Conservation (phyloP, 1,140 invertebrate species). For the Achroia grisella region DNA sequence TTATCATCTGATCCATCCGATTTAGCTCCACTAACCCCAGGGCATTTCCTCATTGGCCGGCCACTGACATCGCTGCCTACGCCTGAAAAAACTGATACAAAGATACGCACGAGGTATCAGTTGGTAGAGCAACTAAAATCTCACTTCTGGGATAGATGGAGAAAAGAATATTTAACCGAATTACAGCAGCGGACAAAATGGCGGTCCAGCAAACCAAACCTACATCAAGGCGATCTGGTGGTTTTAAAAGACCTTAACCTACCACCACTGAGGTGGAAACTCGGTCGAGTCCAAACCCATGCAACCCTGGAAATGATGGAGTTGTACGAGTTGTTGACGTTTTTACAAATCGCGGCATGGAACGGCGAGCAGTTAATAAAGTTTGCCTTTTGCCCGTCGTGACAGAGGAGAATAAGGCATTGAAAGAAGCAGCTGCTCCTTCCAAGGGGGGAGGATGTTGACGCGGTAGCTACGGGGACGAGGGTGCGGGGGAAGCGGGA, state of each 20-base stretch:
- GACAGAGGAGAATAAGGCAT: too few relatives aligned
- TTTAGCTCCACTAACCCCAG: too few relatives aligned
- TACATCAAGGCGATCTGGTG: conserved; percentile 20
- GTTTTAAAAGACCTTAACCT: conserved; percentile 23
- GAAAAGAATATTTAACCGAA: conserved; percentile 5
- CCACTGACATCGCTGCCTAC: too few relatives aligned
- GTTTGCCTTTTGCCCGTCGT: not conserved
- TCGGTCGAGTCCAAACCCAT: conserved; percentile 18
- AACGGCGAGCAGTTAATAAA: conserved; percentile 1
- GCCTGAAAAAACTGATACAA: too few relatives aligned
- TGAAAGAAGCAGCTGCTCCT: not conserved
- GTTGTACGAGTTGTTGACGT: conserved; percentile 2
- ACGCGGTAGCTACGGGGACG: too few relatives aligned
- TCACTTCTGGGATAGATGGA: conserved; percentile 13
- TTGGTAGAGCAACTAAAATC: too few relatives aligned
- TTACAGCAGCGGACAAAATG: conserved; percentile 17
- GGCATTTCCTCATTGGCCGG: too few relatives aligned
- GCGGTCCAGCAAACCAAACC: conserved; percentile 5
- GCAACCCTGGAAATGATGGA: conserved; percentile 15
- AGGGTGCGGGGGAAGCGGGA: too few relatives aligned
- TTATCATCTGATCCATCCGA: too few relatives aligned
- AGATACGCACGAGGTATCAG: too few relatives aligned
- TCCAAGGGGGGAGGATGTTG: not conserved
- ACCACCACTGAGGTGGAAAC: conserved; percentile 23
- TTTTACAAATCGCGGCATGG: not conserved